phyloP scores from a whole-genome alignment of 2,113 vertebrate genomes.

The Pimephales promelas region DNA sequence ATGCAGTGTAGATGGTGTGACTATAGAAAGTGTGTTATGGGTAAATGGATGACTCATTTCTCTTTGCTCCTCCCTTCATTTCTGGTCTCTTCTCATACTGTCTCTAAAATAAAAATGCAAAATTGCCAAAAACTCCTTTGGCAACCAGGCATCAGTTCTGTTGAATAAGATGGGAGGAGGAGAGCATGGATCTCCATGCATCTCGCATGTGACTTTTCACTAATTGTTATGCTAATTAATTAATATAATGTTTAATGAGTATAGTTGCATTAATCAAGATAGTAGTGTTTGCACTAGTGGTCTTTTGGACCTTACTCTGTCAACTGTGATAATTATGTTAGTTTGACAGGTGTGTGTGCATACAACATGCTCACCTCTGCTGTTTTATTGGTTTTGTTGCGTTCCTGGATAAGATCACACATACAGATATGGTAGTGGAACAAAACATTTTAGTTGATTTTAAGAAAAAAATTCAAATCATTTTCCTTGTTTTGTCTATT shows the following conservation, averaged over 20 bases:
- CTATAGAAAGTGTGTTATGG: neutral
- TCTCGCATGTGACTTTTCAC: conserved; percentile 4
- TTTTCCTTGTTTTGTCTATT: neutral
- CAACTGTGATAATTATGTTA: neutral
- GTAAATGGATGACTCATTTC: neutral
- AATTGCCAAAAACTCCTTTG: neutral
- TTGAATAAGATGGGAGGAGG: neutral
- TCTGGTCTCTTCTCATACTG: neutral
- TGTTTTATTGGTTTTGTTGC: neutral
- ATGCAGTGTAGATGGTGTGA: neutral
- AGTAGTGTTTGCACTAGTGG: neutral
- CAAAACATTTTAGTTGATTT: neutral
- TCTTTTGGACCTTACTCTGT: neutral
- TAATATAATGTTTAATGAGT: conserved; percentile 1
- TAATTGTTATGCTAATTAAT: neutral
- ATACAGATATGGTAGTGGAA: neutral
- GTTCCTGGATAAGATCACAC: neutral
- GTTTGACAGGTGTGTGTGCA: neutral
- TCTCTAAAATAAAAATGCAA: neutral
- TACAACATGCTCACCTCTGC: neutral
- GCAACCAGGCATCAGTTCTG: neutral
- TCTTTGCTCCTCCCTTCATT: neutral
- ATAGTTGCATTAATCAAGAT: neutral
- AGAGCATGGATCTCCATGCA: neutral
- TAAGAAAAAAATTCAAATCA: neutral